phyloP scores from a whole-genome alignment of 37 sponge, comb jelly and placozoan genomes.

The Chondrilla cf. caribensis region DNA sequence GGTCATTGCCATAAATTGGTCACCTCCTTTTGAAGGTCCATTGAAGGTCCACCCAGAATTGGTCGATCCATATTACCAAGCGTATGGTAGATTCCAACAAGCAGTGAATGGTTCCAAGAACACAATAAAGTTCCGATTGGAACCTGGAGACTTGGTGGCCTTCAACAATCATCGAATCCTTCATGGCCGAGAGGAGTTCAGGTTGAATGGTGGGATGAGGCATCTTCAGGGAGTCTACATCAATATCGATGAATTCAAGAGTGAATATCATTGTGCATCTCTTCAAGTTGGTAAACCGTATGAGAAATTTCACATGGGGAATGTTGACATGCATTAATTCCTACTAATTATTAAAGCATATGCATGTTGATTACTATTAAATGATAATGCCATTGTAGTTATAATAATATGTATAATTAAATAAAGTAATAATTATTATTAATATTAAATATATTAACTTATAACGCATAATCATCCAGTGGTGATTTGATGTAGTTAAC shows the following conservation, averaged over 20 bases:
- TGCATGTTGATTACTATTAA: too few relatives aligned
- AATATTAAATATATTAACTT: too few relatives aligned
- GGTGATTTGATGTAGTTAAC: too few relatives aligned
- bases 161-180: conserved; percentile 64
- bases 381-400: too few relatives aligned
- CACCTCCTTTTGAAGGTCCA: conserved; percentile 57
- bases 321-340: not conserved
- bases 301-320: not conserved
- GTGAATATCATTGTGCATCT: conserved; percentile 34
- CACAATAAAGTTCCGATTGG: conserved; percentile 20
- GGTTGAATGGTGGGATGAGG: conserved; percentile 47
- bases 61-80: conserved; percentile 46
- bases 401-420: too few relatives aligned
- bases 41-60: conserved; percentile 14
- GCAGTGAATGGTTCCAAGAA: conserved; percentile 11
- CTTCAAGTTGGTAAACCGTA: not conserved
- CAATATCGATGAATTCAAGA: conserved; percentile 74
- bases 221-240: conserved; percentile 56
- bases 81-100: conserved; percentile 32
- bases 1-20: conserved; percentile 46
- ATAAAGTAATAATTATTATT: too few relatives aligned
- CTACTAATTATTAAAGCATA: too few relatives aligned
- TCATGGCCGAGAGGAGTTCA: conserved; percentile 48
- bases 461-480: too few relatives aligned
- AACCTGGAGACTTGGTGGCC: conserved; percentile 48